Conservation (phyloP, 2,888 invertebrate species). For the Drosophila paramelanica region DNA sequence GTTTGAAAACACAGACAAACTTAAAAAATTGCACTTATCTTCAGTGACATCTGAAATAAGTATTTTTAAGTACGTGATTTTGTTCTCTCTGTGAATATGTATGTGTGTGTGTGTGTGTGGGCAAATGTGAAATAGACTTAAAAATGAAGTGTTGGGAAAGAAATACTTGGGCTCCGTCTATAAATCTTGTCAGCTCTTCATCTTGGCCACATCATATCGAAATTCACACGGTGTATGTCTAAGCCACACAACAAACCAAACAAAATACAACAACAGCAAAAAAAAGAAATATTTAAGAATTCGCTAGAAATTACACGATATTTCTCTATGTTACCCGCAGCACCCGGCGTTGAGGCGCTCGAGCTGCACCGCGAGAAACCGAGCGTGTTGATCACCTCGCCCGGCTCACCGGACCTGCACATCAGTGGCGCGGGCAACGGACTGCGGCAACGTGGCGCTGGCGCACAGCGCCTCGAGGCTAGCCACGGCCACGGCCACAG, state of each 20-base stretch:
- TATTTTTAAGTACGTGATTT: no score
- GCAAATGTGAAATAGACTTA: background rate
- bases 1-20: no score
- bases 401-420: slow-evolving; percentile 95
- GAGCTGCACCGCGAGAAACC: slow-evolving; percentile 90
- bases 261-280: slow-evolving; percentile 1
- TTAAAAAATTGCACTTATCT: no score
- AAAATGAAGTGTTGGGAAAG: background rate
- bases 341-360: slow-evolving; percentile 80
- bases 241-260: slow-evolving; percentile 31
- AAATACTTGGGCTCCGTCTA: background rate
- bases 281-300: background rate
- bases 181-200: slow-evolving; percentile 2
- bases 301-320: background rate
- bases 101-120: slow-evolving; percentile 8
- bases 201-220: background rate
- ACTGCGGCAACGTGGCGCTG: slow-evolving; percentile 76
- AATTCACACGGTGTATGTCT: slow-evolving; percentile 58
- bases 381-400: slow-evolving; percentile 96
- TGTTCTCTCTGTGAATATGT: background rate
- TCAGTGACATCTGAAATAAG: no score
- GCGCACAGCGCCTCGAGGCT: slow-evolving; percentile 49
- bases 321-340: slow-evolving; percentile 45
- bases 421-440: slow-evolving; percentile 79
- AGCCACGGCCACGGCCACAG: slow-evolving; percentile 29